Percentiles rank a stretch among this genome's conserved stretches.
Evolutionary conservation across 2,888 invertebrate species (phyloP).

Genomic region (Drosophila affinis): DNA sequence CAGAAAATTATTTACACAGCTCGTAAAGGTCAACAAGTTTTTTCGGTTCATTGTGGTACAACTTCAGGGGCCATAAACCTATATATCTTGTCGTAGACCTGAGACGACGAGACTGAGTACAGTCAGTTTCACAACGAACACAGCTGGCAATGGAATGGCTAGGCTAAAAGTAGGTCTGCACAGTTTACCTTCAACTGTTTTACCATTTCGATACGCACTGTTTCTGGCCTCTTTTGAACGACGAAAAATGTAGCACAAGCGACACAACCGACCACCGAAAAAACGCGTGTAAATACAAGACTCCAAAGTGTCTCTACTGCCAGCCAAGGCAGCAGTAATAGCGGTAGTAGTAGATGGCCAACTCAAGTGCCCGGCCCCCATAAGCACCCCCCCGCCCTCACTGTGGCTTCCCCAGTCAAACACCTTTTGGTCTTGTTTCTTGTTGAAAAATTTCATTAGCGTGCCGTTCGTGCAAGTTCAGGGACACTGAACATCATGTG

Average conservation of each 20-base stretch:
- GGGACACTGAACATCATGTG: conserved; percentile 48
- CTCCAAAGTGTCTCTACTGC: conserved; percentile 14
- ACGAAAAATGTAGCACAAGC: conserved; percentile 53
- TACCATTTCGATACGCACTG: conserved; percentile 30
- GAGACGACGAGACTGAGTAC: conserved; percentile 4
- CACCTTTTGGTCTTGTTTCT: conserved; percentile 8
- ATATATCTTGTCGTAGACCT: conserved; percentile 34
- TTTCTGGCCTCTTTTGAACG: conserved; percentile 44
- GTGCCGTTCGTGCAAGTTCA: conserved; percentile 61
- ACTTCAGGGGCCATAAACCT: conserved; percentile 53
- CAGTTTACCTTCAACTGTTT: neutral
- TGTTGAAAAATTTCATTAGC: conserved; percentile 34
- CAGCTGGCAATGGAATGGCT: neutral
- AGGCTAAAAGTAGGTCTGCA: neutral
- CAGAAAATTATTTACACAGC: conserved; percentile 51
- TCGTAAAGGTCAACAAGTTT: conserved; percentile 73
- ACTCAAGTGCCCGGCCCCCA: neutral
- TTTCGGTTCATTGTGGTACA: conserved; percentile 33
- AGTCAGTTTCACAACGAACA: conserved; percentile 24
- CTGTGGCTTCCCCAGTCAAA: conserved; percentile 11
- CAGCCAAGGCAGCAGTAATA: neutral
- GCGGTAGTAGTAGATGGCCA: neutral
- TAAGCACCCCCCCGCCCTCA: neutral
- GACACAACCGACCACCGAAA: conserved; percentile 43
- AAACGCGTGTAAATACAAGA: conserved; percentile 21